Percentiles rank a stretch among this genome's conserved stretches.
These are phyloP conservation scores for Ellobius talpinus DNA, from an alignment of 2,113 vertebrate genomes.

Conservation along the genomic window DNA sequence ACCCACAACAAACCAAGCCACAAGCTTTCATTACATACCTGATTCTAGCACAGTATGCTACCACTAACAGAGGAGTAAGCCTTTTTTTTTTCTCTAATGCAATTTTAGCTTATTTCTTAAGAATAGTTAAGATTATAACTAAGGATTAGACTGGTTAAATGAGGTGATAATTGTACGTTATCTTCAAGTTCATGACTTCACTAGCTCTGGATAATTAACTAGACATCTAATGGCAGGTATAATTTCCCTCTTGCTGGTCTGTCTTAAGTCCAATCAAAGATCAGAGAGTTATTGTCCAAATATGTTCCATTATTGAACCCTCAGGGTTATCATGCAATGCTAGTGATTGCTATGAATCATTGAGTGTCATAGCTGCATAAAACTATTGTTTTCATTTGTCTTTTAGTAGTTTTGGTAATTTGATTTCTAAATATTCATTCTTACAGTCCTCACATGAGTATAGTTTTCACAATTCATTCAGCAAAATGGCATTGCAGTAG, in stretches of 20 bases:
- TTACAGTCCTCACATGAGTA: background rate
- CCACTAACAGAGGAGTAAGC: background rate
- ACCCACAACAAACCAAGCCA: background rate
- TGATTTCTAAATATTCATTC: background rate
- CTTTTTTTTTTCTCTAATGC: background rate
- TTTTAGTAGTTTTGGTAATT: background rate
- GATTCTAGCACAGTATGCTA: background rate
- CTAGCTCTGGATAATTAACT: no score
- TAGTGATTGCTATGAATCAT: background rate
- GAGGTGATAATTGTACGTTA: background rate
- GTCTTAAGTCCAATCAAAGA: background rate
- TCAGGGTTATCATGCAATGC: background rate
- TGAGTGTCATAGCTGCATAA: background rate
- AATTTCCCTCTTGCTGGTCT: background rate
- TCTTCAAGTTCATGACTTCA: background rate
- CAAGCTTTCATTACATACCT: background rate
- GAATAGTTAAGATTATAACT: background rate
- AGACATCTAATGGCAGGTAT: background rate
- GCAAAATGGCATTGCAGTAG: background rate
- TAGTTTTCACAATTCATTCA: background rate
- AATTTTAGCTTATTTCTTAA: constrained; percentile 26
- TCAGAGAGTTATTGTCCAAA: background rate
- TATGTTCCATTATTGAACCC: background rate
- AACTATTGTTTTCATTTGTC: background rate
- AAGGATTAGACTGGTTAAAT: background rate